These are phyloP conservation scores for Trypoxylus dichotomus DNA, from an alignment of 1,140 invertebrate genomes.

Conservation along the genomic window DNA sequence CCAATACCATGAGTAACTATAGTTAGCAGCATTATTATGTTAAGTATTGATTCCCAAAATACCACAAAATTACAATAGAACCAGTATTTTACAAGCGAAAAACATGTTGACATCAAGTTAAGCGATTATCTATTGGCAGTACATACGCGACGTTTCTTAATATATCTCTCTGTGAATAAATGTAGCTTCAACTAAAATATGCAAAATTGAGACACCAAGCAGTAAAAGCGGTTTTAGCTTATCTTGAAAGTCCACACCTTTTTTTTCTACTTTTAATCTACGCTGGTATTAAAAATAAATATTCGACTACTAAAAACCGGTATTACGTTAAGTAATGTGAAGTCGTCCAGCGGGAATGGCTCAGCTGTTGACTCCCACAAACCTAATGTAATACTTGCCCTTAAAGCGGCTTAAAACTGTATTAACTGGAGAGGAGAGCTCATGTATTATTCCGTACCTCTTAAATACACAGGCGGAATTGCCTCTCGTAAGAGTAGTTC, in stretches of 20 bases:
- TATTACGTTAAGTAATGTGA: constrained; percentile 10
- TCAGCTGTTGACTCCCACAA: constrained; percentile 27
- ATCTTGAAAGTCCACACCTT: neutral
- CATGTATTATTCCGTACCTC: constrained; percentile 36
- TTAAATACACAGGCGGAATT: constrained; percentile 26
- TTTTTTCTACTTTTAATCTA: neutral
- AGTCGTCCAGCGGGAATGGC: constrained; percentile 17
- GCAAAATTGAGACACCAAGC: too few relatives aligned
- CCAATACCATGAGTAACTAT: too few relatives aligned
- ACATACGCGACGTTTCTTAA: too few relatives aligned
- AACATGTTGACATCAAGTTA: too few relatives aligned
- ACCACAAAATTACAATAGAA: too few relatives aligned
- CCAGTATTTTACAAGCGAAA: too few relatives aligned
- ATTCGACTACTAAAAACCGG: constrained; percentile 16
- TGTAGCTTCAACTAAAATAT: too few relatives aligned
- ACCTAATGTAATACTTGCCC: constrained; percentile 24
- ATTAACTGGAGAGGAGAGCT: constrained; percentile 34
- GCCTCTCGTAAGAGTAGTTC: constrained; percentile 23
- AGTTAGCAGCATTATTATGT: too few relatives aligned
- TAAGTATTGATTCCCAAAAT: too few relatives aligned
- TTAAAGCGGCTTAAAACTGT: constrained; percentile 37
- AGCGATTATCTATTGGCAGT: too few relatives aligned
- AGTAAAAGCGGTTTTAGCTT: neutral
- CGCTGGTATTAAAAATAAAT: neutral
- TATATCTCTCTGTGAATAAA: too few relatives aligned